A percentile compares a stretch with the other conserved stretches of the same genome.
Conservation (phyloP, 1,140 invertebrate genomes). For the Tyrophagus putrescentiae region DNA sequence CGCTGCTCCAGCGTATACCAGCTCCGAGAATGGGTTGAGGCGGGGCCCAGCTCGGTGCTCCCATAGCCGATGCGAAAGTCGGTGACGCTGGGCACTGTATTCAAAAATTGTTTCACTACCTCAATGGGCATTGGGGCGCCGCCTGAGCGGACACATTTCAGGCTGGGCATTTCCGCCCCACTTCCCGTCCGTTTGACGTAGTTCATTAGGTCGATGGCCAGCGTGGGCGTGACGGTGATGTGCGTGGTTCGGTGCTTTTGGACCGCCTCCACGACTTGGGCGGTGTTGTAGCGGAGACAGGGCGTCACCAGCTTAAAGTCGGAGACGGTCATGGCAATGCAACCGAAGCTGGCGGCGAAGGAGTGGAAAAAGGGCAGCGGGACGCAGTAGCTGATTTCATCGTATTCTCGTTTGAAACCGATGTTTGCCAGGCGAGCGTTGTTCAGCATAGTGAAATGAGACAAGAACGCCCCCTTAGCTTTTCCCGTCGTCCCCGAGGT, state of each 20-base stretch:
- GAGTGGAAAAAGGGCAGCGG: conserved; percentile 87
- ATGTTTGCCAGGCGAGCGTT: conserved; percentile 54
- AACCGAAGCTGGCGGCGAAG: conserved; percentile 58
- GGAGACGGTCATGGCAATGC: conserved; percentile 33
- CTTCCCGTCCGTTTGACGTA: conserved; percentile 19
- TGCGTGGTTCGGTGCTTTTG: conserved; percentile 16
- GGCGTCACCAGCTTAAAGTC: conserved; percentile 3
- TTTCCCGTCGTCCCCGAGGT: conserved; percentile 55
- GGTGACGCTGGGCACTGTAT: background rate
- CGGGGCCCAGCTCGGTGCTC: conserved; percentile 18
- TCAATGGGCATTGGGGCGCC: conserved; percentile 20
- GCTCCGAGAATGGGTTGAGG: background rate
- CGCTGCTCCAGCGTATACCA: conserved; percentile 1
- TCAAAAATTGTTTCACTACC: conserved; percentile 2
- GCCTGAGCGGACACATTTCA: conserved; percentile 6
- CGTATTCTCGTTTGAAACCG: conserved; percentile 36
- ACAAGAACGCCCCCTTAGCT: conserved; percentile 70
- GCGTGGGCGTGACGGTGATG: conserved; percentile 20
- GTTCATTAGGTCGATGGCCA: conserved; percentile 22
- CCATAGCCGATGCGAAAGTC: conserved; percentile 24
- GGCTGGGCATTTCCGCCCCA: conserved; percentile 2
- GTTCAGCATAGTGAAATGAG: conserved; percentile 69
- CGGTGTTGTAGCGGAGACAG: conserved; percentile 19
- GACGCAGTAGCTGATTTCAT: conserved; percentile 45
- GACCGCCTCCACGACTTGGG: conserved; percentile 10